Evolutionary conservation across 2,797 vertebrate genomes (phyloP), one percentile per base, ranked within the genome.

Genomic region (Danio jaintianensis): DNA sequence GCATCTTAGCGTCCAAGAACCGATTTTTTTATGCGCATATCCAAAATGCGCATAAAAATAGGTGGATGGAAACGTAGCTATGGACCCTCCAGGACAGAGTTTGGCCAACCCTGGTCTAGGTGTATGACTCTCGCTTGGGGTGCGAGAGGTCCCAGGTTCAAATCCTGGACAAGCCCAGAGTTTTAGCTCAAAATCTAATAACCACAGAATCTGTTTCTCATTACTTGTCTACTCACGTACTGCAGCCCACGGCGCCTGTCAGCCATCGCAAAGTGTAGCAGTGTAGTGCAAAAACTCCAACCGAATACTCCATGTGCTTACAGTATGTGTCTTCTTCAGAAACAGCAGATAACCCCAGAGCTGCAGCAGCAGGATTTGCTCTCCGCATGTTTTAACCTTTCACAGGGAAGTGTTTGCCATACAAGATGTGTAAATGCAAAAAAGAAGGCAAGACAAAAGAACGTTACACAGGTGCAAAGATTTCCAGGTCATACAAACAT

Each of bases 51-150:
- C n/a, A n/a, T n/a, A n/a, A n/a, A n/a, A n/a, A n/a, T n/a, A n/a
- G n/a, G n/a, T n/a, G n/a, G n/a, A n/a, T n/a, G n/a, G n/a, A n/a
- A n/a, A n/a, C n/a, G n/a, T n/a, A n/a, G n/a, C n/a, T n/a, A n/a
- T n/a, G n/a, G n/a, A n/a, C n/a, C n/a, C n/a, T n/a, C n/a, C n/a
- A n/a, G n/a, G n/a, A n/a, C n/a, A n/a, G n/a, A n/a, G n/a, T n/a
- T n/a, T n/a, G n/a, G n/a, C n/a, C n/a, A n/a, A n/a, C n/a, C 3
- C 29, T 29, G 86, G 83, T 86, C 82, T 87, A 85, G 83, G 78
- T 75, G 82, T 88, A 80, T 86, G 80, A 85, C 84, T 88, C 81
- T 86, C 73, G 79, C 79, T 83, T 85, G 69, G 82, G 80, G 82
- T 85, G 82, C 74, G 70, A 85, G 82, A 87, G 82, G 82, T 82